Evolutionary conservation across 2,797 vertebrate species (phyloP).

Genomic region (Trachurus trachurus): DNA sequence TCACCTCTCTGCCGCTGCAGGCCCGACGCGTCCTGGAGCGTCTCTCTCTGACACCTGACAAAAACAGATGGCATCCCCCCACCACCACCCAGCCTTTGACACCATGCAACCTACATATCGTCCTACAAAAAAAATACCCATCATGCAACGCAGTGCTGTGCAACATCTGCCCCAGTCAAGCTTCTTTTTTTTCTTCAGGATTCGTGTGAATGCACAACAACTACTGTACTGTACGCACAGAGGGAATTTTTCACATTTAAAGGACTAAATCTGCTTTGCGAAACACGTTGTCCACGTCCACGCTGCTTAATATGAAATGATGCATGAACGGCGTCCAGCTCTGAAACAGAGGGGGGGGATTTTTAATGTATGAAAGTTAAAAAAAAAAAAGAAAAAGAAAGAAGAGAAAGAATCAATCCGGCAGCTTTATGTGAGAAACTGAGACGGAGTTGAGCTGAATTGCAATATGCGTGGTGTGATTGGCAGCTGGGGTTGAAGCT

Average conservation of each 20-base stretch:
- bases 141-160: not conserved
- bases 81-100: not conserved
- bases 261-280: not conserved
- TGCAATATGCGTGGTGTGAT: constrained; percentile 72
- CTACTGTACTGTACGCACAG: no score
- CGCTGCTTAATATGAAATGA: not conserved
- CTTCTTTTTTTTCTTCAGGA: not conserved
- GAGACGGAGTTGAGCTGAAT: constrained; percentile 66
- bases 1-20: constrained; percentile 58
- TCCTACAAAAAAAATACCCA: constrained; percentile 1
- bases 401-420: constrained; percentile 32
- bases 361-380: constrained; percentile 33
- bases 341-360: constrained; percentile 6
- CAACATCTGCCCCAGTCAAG: constrained; percentile 2
- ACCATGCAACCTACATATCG: constrained; percentile 48
- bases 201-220: not conserved
- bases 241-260: not conserved
- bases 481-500: constrained; percentile 74
- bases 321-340: not conserved
- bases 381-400: no score
- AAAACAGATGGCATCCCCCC: constrained; percentile 61
- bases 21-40: constrained; percentile 62
- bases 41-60: constrained; percentile 62
- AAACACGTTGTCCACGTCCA: not conserved
- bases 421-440: constrained; percentile 45